Evolutionary conservation across 2,888 invertebrate species (phyloP).

Genomic region (Ophraella communa): DNA sequence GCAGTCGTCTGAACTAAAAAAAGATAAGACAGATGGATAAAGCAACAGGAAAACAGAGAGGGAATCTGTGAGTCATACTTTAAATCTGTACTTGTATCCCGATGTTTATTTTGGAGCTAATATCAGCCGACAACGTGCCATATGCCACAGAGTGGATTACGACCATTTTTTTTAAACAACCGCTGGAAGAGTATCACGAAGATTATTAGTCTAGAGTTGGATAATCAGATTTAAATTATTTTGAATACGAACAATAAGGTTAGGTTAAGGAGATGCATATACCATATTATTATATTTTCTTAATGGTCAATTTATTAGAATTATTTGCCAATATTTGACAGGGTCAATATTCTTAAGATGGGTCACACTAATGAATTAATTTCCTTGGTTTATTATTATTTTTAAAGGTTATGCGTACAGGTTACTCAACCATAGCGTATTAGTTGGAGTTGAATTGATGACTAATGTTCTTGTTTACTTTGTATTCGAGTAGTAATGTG

Average conservation of each 20-base stretch:
- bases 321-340: slow-evolving; percentile 7
- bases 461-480: slow-evolving; percentile 19
- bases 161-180: background rate
- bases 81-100: slow-evolving; percentile 42
- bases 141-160: background rate
- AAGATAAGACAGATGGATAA: slow-evolving; percentile 32
- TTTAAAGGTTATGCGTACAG: slow-evolving; percentile 33
- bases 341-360: slow-evolving; percentile 33
- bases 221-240: background rate
- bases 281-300: no score
- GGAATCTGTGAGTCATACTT: slow-evolving; percentile 43
- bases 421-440: slow-evolving; percentile 36
- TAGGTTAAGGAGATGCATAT: no score
- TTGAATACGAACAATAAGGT: no score
- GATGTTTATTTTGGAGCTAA: slow-evolving; percentile 41
- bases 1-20: background rate
- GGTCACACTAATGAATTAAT: slow-evolving; percentile 34
- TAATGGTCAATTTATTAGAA: background rate
- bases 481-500: slow-evolving; percentile 9
- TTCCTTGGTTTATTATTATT: slow-evolving; percentile 21
- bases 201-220: no score
- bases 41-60: slow-evolving; percentile 43
- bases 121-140: background rate
- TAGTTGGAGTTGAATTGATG: slow-evolving; percentile 28
- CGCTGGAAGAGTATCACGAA: background rate